phyloP scores from a whole-genome alignment of 1,140 invertebrate species.

The Orchesella cincta region DNA sequence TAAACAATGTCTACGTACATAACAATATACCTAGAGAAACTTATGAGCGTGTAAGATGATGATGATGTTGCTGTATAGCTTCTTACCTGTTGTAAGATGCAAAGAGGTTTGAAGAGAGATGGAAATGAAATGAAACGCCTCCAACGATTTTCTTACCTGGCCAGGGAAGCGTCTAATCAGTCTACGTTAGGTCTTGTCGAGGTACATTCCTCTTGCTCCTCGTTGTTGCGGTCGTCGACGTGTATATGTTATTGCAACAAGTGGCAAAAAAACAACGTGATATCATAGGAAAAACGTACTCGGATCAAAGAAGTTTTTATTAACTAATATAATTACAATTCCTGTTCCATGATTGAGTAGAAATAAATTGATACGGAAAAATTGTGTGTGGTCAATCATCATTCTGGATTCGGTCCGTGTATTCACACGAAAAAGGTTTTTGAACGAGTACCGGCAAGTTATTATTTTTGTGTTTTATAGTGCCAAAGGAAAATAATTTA shows the following conservation, averaged over 20 bases:
- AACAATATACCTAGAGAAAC: neutral
- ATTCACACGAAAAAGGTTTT: no score
- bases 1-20: neutral
- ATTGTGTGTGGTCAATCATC: no score
- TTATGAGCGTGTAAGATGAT: neutral
- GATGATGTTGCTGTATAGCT: neutral
- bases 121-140: constrained; percentile 10
- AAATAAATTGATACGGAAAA: no score
- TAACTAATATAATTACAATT: no score
- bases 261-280: neutral
- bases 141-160: constrained; percentile 29
- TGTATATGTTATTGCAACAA: constrained; percentile 15
- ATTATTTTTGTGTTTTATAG: neutral
- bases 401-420: no score
- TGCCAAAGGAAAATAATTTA: neutral
- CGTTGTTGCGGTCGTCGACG: constrained; percentile 22
- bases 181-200: constrained; percentile 25
- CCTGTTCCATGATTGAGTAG: no score
- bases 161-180: constrained; percentile 26
- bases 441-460: neutral
- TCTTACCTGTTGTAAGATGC: neutral
- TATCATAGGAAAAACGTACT: no score
- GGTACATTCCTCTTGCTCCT: constrained; percentile 15
- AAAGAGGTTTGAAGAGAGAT: neutral
- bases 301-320: no score